These are phyloP conservation scores for Lepus timidus DNA, from an alignment of 2,113 vertebrate genomes.

Conservation along the genomic window DNA sequence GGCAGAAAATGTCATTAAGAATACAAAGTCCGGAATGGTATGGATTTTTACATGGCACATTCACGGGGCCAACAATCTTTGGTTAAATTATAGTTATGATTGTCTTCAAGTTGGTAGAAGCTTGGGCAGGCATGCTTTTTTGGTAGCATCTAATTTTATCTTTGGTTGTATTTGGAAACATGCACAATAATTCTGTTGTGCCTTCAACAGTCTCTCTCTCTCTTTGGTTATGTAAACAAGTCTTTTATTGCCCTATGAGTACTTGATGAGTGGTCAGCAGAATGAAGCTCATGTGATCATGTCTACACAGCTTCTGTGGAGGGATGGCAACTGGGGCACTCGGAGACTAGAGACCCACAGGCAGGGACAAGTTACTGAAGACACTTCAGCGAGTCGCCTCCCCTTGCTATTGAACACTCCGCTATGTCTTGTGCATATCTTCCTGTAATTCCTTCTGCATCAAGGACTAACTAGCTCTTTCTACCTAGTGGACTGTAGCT, in stretches of 20 bases:
- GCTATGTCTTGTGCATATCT: not conserved
- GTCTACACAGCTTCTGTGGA: not conserved
- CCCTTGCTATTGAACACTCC: not conserved
- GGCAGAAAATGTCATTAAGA: slow-evolving; percentile 78
- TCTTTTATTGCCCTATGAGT: slow-evolving; percentile 43
- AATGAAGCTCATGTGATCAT: slow-evolving; percentile 43
- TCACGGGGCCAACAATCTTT: not conserved
- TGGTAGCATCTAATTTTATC: slow-evolving; percentile 59
- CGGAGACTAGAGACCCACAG: not conserved
- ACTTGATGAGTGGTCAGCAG: slow-evolving; percentile 29
- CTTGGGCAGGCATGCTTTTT: slow-evolving; percentile 17
- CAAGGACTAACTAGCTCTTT: not conserved
- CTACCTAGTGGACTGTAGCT: not conserved
- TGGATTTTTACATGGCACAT: slow-evolving; percentile 8
- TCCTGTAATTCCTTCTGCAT: not conserved
- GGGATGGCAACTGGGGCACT: not conserved
- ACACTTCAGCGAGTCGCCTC: not conserved
- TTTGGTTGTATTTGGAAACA: slow-evolving; percentile 61
- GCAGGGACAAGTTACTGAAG: not conserved
- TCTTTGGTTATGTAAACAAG: slow-evolving; percentile 41
- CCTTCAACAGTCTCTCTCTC: slow-evolving; percentile 8
- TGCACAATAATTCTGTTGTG: slow-evolving; percentile 40
- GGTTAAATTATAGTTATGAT: slow-evolving; percentile 14
- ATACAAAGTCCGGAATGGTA: not conserved
- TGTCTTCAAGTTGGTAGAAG: not conserved